These are phyloP conservation scores for Vidua macroura DNA, from an alignment of 2,113 vertebrate genomes.

Conservation along the genomic window DNA sequence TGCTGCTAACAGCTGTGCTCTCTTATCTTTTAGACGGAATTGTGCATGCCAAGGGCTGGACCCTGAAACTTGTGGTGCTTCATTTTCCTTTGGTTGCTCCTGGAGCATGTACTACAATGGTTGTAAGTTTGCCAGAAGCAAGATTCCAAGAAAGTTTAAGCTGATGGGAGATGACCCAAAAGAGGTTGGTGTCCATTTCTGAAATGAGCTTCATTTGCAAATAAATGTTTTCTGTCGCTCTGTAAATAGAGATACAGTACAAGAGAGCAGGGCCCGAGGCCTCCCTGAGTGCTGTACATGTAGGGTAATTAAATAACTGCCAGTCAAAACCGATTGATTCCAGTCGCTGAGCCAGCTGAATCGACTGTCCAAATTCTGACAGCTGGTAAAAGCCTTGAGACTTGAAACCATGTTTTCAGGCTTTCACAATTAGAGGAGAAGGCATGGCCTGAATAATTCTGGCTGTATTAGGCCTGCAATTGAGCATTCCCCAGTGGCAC, in stretches of 20 bases:
- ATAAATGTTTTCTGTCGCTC: background rate
- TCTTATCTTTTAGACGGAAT: slow-evolving; percentile 82
- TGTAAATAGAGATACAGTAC: background rate
- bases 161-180: slow-evolving; percentile 89
- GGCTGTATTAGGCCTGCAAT: background rate
- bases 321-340: slow-evolving; percentile 32
- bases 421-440: slow-evolving; percentile 22
- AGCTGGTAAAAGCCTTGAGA: slow-evolving; percentile 29
- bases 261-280: background rate
- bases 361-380: slow-evolving; percentile 40
- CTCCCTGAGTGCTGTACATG: background rate
- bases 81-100: slow-evolving; percentile 98
- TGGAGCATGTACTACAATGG: slow-evolving; percentile 99
- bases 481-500: background rate
- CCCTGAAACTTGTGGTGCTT: slow-evolving; percentile 90
- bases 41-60: slow-evolving; percentile 96
- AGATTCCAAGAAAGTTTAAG: slow-evolving; percentile 96
- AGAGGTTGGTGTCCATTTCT: slow-evolving; percentile 81
- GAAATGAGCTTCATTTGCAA: slow-evolving; percentile 20
- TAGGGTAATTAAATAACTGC: slow-evolving; percentile 31
- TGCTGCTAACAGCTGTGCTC: background rate
- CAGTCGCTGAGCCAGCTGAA: slow-evolving; percentile 21
- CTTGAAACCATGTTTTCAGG: background rate
- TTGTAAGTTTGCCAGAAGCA: slow-evolving; percentile 98
- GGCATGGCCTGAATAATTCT: background rate